These are phyloP conservation scores for Orchestia grillus DNA, from an alignment of 1,140 invertebrate species.

Conservation along the genomic window DNA sequence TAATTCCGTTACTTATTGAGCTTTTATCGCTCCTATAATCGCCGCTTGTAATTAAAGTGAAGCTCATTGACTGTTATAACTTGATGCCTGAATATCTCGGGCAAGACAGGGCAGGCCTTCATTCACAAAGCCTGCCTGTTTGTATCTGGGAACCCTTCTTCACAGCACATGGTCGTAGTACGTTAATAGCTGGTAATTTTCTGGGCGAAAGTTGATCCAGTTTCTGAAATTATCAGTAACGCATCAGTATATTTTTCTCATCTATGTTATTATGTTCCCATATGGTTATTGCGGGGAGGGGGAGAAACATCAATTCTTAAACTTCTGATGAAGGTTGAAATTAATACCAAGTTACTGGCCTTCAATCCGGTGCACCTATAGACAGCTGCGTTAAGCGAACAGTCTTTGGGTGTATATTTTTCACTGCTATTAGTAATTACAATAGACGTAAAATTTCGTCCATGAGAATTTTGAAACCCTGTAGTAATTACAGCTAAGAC, in stretches of 20 bases:
- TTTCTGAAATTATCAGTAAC: background rate
- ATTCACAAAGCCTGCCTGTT: background rate
- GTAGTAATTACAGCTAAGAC: background rate
- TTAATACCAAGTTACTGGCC: too few species aligned
- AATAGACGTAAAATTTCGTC: background rate
- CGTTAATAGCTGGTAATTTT: background rate
- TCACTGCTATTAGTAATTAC: background rate
- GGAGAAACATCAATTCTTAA: background rate
- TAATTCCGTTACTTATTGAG: background rate
- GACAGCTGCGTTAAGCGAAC: background rate
- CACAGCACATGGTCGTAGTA: background rate
- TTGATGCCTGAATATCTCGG: background rate
- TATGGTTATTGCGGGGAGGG: background rate
- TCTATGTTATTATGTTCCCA: background rate
- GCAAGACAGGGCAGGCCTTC: background rate
- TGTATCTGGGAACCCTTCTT: background rate
- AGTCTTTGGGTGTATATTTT: too few species aligned
- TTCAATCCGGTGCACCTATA: too few species aligned
- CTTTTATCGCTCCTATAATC: background rate
- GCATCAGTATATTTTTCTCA: background rate
- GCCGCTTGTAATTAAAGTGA: background rate
- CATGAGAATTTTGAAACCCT: background rate
- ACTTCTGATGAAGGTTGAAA: background rate
- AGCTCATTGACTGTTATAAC: background rate
- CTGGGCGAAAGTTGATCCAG: background rate